Evolutionary conservation across 2,888 invertebrate genomes (phyloP).

Genomic region (Danaus chrysippus): DNA sequence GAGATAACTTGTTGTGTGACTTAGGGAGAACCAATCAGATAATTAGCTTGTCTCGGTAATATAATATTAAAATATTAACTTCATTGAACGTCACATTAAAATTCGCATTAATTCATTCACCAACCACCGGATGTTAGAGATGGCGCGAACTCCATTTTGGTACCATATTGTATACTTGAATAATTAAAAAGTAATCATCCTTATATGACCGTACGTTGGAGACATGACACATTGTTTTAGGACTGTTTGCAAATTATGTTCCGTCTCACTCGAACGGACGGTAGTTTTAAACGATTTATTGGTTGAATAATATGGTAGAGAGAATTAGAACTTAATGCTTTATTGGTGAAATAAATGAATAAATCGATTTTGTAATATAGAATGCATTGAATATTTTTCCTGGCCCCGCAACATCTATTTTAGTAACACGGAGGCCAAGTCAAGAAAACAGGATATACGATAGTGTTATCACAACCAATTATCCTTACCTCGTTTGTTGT

Average conservation of each 20-base stretch:
- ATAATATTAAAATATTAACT: background rate
- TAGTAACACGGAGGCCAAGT: conserved; percentile 8
- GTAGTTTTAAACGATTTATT: background rate
- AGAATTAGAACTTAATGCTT: background rate
- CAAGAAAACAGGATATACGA: conserved; percentile 12
- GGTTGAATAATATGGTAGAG: background rate
- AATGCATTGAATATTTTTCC: background rate
- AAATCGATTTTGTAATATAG: too few species aligned
- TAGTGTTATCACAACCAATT: background rate
- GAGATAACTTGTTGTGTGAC: too few species aligned
- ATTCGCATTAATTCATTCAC: conserved; percentile 39
- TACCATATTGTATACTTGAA: conserved; percentile 38
- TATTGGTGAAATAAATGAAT: too few species aligned
- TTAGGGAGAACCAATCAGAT: too few species aligned
- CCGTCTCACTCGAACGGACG: conserved; percentile 6
- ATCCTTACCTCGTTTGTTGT: conserved; percentile 1
- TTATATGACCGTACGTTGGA: conserved; percentile 45
- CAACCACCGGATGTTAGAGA: conserved; percentile 37
- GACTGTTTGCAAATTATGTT: conserved; percentile 38
- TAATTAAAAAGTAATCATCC: conserved; percentile 49
- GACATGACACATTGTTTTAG: conserved; percentile 46
- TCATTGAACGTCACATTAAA: conserved; percentile 36
- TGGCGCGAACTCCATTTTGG: conserved; percentile 41
- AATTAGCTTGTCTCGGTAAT: too few species aligned
- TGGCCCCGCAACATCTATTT: conserved; percentile 2